Evolutionary conservation across 2,797 vertebrate species (phyloP).

Genomic region (Pantherophis vulpinus): DNA sequence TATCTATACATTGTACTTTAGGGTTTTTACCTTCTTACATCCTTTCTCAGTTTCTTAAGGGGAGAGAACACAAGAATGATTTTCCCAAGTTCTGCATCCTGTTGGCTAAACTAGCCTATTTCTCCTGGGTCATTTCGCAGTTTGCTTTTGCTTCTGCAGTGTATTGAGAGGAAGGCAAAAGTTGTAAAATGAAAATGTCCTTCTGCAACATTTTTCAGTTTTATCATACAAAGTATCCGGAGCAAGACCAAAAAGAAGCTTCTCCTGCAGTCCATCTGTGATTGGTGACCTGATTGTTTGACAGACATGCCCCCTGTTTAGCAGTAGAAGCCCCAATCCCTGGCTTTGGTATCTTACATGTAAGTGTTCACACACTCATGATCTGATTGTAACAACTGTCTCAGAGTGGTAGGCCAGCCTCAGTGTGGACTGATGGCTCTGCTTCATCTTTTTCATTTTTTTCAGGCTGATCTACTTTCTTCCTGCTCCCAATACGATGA

Average conservation of each 20-base stretch:
- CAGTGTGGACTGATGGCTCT: conserved; percentile 19
- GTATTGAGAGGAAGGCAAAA: background rate
- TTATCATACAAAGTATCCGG: conserved; percentile 42
- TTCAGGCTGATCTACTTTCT: conserved; percentile 22
- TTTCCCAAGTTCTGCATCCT: background rate
- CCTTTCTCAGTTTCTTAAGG: background rate
- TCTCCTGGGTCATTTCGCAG: conserved; percentile 16
- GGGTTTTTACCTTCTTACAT: background rate
- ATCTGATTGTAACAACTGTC: conserved; percentile 23
- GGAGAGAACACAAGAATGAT: background rate
- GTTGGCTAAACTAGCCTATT: background rate
- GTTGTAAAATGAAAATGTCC: conserved; percentile 19
- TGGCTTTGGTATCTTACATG: conserved; percentile 32
- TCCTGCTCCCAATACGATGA: conserved; percentile 8
- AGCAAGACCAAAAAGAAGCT: conserved; percentile 39
- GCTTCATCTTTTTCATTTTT: conserved; percentile 26
- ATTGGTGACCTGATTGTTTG: conserved; percentile 15
- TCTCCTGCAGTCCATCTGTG: conserved; percentile 16
- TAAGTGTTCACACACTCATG: conserved; percentile 34
- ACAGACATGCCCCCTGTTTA: conserved; percentile 29
- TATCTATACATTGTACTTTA: background rate
- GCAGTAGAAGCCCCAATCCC: background rate
- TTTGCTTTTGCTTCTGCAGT: background rate
- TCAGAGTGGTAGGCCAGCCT: conserved; percentile 10
- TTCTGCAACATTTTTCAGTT: conserved; percentile 36